Conservation (phyloP, 2,797 vertebrate genomes). For the Zalophus californianus region DNA sequence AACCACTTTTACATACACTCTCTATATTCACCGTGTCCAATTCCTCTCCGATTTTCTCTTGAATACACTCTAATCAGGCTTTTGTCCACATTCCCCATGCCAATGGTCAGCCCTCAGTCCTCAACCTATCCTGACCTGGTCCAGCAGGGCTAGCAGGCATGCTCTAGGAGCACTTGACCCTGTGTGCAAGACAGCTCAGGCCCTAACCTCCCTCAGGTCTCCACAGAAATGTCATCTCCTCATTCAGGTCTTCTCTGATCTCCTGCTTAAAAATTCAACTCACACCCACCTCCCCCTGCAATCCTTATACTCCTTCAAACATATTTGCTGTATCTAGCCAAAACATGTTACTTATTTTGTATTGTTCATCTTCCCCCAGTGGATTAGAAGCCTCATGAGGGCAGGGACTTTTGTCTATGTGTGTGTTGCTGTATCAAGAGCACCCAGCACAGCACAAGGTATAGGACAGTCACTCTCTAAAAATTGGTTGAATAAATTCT, state of each 20-base stretch:
- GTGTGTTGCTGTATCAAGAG: not conserved
- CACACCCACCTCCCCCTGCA: not conserved
- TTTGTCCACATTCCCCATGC: not conserved
- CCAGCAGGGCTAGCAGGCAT: not conserved
- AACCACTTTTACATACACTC: not conserved
- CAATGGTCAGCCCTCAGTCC: not conserved
- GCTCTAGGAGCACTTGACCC: not conserved
- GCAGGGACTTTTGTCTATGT: not conserved
- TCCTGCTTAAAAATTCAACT: constrained; percentile 22
- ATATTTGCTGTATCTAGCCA: not conserved
- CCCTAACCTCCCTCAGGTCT: not conserved
- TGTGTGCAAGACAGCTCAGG: not conserved
- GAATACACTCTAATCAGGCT: not conserved
- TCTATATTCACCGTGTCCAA: not conserved
- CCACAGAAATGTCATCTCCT: constrained; percentile 14
- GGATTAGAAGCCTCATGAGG: not conserved
- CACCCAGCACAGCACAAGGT: not conserved
- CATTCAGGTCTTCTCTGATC: not conserved
- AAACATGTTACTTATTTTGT: not conserved
- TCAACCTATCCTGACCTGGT: not conserved
- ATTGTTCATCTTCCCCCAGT: not conserved
- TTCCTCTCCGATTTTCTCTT: not conserved
- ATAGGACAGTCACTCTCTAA: not conserved
- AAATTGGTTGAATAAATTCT: constrained; percentile 3
- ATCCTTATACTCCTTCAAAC: not conserved